Percentiles rank a stretch among this genome's conserved stretches.
phyloP scores from a whole-genome alignment of 1,140 invertebrate species.

The Ericerus pela region DNA sequence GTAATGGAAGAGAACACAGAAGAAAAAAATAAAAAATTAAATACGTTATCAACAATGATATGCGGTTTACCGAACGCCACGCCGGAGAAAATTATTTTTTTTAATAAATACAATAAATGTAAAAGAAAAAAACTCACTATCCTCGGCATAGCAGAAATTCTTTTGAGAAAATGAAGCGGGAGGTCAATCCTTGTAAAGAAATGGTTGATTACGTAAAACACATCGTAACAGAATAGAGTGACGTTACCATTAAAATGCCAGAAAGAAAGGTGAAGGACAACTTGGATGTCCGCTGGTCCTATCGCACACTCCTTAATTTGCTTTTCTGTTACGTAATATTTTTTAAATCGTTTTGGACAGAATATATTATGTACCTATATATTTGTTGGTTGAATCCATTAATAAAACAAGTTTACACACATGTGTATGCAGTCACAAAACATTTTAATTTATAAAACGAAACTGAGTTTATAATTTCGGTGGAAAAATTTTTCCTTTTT shows the following conservation, averaged over 20 bases:
- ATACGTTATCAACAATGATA: too few relatives aligned
- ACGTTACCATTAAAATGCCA: neutral
- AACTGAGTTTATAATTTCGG: too few relatives aligned
- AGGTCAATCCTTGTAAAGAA: conserved; percentile 5
- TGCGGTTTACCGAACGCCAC: too few relatives aligned
- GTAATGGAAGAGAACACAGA: too few relatives aligned
- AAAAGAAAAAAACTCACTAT: too few relatives aligned
- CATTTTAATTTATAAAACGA: too few relatives aligned
- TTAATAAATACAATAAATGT: too few relatives aligned
- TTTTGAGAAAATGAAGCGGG: neutral
- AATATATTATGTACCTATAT: neutral
- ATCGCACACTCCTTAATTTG: neutral
- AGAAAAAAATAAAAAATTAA: too few relatives aligned
- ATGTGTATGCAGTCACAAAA: too few relatives aligned
- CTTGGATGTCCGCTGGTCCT: neutral
- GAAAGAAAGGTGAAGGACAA: conserved; percentile 1
- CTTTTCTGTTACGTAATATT: neutral
- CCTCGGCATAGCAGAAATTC: neutral
- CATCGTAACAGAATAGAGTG: neutral
- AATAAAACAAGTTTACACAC: conserved; percentile 1
- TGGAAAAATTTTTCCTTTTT: too few relatives aligned
- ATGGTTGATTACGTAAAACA: neutral
- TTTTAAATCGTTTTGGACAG: conserved; percentile 2
- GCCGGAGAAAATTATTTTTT: too few relatives aligned
- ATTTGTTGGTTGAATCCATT: neutral